These are phyloP conservation scores for Porites rus DNA, from an alignment of 92 coral and sea anemone species.

Conservation along the genomic window DNA sequence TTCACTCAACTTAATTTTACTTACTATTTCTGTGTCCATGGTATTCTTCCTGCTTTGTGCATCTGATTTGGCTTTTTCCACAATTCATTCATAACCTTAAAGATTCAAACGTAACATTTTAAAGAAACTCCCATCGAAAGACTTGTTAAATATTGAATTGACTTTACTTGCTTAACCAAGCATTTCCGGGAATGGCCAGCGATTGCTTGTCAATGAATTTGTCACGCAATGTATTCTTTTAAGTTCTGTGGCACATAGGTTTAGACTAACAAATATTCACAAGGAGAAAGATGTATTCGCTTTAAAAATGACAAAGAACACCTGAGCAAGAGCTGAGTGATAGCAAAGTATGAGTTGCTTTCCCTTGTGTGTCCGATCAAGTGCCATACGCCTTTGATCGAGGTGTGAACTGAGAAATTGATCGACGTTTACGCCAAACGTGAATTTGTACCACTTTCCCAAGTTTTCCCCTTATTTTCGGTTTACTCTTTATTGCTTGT, in stretches of 20 bases:
- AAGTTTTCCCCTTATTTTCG: too few species aligned
- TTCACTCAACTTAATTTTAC: neutral
- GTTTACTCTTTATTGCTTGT: too few species aligned
- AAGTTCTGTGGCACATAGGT: conserved; percentile 4
- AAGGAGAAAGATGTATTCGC: neutral
- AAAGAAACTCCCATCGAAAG: conserved; percentile 13
- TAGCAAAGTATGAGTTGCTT: neutral
- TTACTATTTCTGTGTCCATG: conserved; percentile 8
- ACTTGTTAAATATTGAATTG: neutral
- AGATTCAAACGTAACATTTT: conserved; percentile 16
- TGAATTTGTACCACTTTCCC: too few species aligned
- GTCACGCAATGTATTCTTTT: neutral
- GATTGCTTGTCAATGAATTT: neutral
- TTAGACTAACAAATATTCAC: neutral
- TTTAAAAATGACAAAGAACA: conserved; percentile 5
- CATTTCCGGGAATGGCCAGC: conserved; percentile 12
- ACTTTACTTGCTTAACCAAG: conserved; percentile 5
- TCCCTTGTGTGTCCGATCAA: conserved; percentile 9
- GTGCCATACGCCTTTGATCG: conserved; percentile 8
- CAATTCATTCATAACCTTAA: conserved; percentile 13
- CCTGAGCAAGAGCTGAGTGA: neutral
- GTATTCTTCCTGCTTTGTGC: conserved; percentile 3
- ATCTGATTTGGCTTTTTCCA: conserved; percentile 1
- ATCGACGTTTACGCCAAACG: too few species aligned
- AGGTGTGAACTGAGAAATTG: conserved; percentile 3